Conservation (phyloP, 2,113 vertebrate genomes). For the Gorsachius goisagi region DNA sequence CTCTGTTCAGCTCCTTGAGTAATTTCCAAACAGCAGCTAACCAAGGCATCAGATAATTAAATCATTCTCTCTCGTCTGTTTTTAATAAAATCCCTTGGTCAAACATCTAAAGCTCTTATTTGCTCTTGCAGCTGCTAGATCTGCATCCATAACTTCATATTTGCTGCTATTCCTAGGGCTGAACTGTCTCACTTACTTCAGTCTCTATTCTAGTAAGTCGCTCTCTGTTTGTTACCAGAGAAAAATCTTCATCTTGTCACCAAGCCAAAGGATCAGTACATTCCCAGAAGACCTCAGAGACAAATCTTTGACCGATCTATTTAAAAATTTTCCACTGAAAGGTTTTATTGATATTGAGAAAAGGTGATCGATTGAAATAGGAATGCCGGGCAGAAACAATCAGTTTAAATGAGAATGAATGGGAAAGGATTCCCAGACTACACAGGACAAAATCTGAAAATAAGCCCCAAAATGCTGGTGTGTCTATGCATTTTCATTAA, state of each 20-base stretch:
- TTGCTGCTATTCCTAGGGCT: conserved; percentile 36
- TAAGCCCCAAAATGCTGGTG: neutral
- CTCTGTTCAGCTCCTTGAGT: conserved; percentile 25
- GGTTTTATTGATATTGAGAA: neutral
- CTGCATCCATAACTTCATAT: conserved; percentile 8
- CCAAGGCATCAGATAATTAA: neutral
- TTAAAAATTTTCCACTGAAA: neutral
- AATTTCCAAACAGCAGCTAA: conserved; percentile 29
- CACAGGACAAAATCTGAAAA: neutral
- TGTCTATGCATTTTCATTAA: neutral
- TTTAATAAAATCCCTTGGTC: conserved; percentile 28
- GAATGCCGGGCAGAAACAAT: neutral
- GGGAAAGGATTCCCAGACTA: neutral
- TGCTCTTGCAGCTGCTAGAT: conserved; percentile 23
- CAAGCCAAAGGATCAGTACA: neutral
- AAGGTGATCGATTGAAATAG: neutral
- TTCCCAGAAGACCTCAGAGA: neutral
- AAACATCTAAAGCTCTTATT: neutral
- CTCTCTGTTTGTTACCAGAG: neutral
- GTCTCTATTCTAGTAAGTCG: neutral
- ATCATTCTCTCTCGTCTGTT: neutral
- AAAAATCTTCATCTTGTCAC: conserved; percentile 1
- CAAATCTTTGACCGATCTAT: neutral
- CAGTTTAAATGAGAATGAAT: neutral
- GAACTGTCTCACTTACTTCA: neutral